Evolutionary conservation across 1,140 invertebrate genomes (phyloP).

Genomic region (Eriosoma lanigerum): DNA sequence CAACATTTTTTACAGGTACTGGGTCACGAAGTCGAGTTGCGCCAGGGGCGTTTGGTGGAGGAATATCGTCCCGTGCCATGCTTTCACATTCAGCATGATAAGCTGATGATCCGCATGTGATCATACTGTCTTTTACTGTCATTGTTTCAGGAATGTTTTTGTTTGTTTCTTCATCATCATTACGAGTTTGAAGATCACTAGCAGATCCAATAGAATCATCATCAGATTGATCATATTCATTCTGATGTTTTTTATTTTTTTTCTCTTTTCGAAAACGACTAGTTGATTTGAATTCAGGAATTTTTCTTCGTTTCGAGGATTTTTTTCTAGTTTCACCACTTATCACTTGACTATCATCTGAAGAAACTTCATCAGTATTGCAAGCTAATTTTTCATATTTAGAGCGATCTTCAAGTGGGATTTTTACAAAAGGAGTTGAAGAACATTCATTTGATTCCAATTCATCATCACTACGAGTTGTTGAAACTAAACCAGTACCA

Average conservation of each 20-base stretch:
- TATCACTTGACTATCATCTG: conserved; percentile 59
- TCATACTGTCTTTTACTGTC: conserved; percentile 68
- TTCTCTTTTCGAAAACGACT: conserved; percentile 47
- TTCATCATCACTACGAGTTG: conserved; percentile 46
- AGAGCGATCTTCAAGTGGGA: conserved; percentile 72
- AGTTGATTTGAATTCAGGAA: conserved; percentile 48
- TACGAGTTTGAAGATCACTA: conserved; percentile 68
- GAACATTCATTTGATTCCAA: conserved; percentile 48
- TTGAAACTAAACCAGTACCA: conserved; percentile 22
- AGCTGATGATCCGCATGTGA: conserved; percentile 69
- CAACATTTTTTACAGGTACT: conserved; percentile 72
- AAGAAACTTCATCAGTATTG: conserved; percentile 64
- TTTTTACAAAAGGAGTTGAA: conserved; percentile 65
- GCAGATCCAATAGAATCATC: conserved; percentile 76
- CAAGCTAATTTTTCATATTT: conserved; percentile 76
- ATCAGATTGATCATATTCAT: conserved; percentile 57
- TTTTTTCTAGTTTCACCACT: conserved; percentile 42
- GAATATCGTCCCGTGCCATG: conserved; percentile 56
- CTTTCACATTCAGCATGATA: conserved; percentile 74
- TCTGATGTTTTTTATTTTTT: conserved; percentile 34
- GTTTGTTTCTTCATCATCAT: conserved; percentile 60
- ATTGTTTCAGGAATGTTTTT: conserved; percentile 60
- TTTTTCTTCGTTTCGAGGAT: conserved; percentile 44
- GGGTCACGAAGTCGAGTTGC: conserved; percentile 59
- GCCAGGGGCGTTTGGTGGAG: conserved; percentile 56